Evolutionary conservation across 2,113 vertebrate genomes (phyloP).

Genomic region (Seriola rivoliana): DNA sequence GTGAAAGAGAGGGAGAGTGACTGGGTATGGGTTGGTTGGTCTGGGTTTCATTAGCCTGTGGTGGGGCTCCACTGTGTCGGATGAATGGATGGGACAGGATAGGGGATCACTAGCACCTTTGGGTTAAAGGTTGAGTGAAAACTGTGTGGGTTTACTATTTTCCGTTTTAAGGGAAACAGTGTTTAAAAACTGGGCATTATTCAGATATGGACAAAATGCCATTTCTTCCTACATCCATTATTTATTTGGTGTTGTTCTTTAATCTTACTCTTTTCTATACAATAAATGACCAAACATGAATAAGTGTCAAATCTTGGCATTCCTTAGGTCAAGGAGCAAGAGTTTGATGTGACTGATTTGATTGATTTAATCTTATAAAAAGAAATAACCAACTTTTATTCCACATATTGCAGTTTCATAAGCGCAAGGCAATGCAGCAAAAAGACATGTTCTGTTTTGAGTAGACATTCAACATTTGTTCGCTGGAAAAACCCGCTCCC

Average conservation of each 20-base stretch:
- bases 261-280: background rate
- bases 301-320: background rate
- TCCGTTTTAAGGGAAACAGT: conserved; percentile 16
- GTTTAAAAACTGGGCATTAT: conserved; percentile 7
- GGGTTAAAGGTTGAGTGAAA: conserved; percentile 69
- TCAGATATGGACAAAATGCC: background rate
- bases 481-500: conserved; percentile 33
- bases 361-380: background rate
- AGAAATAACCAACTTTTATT: background rate
- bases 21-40: conserved; percentile 41
- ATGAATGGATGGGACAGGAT: conserved; percentile 63
- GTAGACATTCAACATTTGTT: conserved; percentile 12
- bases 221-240: background rate
- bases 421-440: background rate
- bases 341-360: background rate
- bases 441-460: conserved; percentile 4
- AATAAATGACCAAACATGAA: background rate
- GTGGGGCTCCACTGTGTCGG: conserved; percentile 51
- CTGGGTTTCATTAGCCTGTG: conserved; percentile 76
- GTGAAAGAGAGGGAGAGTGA: conserved; percentile 64
- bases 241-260: background rate
- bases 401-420: background rate
- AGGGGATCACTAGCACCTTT: conserved; percentile 59
- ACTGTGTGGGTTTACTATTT: conserved; percentile 28
- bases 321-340: background rate